Conservation (phyloP, 2,888 invertebrate species). For the Nomada goodeniana region DNA sequence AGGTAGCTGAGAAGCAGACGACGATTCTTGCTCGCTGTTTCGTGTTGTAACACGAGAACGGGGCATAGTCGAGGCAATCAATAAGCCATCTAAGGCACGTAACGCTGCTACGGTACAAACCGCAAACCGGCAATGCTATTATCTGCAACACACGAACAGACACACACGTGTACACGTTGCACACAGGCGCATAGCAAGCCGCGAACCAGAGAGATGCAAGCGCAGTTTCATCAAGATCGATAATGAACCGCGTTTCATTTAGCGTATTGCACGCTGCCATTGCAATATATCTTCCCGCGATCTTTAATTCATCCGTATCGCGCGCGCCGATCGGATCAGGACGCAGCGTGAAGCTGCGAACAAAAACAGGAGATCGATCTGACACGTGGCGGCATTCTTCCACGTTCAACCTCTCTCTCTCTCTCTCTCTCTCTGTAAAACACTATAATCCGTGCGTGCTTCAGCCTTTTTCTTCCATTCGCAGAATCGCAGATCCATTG, state of each 20-base stretch:
- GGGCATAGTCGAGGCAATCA: constrained; percentile 69
- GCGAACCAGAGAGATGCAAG: constrained; percentile 63
- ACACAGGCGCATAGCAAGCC: not conserved
- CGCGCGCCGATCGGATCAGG: constrained; percentile 47
- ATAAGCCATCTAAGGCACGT: constrained; percentile 74
- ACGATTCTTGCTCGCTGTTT: constrained; percentile 56
- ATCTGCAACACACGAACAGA: constrained; percentile 41
- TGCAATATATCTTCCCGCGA: constrained; percentile 66
- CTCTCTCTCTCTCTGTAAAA: constrained; percentile 15
- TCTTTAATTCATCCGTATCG: constrained; percentile 69
- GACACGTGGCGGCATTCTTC: constrained; percentile 62
- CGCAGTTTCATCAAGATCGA: constrained; percentile 66
- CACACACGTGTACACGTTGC: not conserved
- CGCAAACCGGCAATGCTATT: constrained; percentile 72
- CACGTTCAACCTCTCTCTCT: constrained; percentile 42
- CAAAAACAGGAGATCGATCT: constrained; percentile 56
- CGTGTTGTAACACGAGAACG: constrained; percentile 62
- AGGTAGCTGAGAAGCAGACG: not conserved
- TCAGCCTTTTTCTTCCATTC: constrained; percentile 31
- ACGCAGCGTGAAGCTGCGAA: constrained; percentile 57
- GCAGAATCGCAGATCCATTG: constrained; percentile 48
- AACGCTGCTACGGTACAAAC: constrained; percentile 68
- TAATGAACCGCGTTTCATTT: constrained; percentile 71
- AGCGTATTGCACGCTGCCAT: constrained; percentile 49
- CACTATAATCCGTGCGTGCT: constrained; percentile 30